Conservation (phyloP, 1,140 invertebrate species). For the Sycophaga agraensis region DNA sequence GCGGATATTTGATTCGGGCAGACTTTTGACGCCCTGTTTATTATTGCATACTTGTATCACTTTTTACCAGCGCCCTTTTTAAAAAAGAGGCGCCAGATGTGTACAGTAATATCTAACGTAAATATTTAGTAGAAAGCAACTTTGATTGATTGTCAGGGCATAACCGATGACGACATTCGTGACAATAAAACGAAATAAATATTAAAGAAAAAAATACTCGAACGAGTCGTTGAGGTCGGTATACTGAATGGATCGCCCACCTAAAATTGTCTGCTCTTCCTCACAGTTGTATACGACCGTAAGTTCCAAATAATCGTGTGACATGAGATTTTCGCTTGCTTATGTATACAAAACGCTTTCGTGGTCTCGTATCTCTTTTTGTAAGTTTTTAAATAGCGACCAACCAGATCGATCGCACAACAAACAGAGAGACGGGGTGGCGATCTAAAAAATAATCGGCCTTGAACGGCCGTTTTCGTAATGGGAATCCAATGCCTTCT, state of each 20-base stretch:
- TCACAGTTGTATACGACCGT: neutral
- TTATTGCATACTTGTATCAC: neutral
- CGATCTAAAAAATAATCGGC: neutral
- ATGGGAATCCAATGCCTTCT: slow-evolving; percentile 50
- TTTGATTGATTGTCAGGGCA: slow-evolving; percentile 27
- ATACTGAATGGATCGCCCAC: neutral
- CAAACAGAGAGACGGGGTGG: neutral
- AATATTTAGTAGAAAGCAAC: slow-evolving; percentile 1
- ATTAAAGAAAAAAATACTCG: neutral
- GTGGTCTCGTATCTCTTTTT: too few species aligned
- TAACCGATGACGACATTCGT: slow-evolving; percentile 41
- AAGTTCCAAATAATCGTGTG: too few species aligned
- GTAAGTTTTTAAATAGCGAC: neutral
- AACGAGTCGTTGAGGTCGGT: neutral
- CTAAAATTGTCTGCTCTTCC: neutral
- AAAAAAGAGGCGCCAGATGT: neutral
- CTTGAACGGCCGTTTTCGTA: slow-evolving; percentile 4
- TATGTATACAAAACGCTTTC: neutral
- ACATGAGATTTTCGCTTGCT: neutral
- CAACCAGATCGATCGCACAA: neutral
- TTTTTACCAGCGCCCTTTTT: slow-evolving; percentile 14
- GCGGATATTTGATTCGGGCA: too few species aligned
- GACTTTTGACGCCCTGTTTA: too few species aligned
- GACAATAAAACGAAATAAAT: slow-evolving; percentile 43
- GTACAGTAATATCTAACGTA: slow-evolving; percentile 9